Base-by-base conservation (phyloP, 2,888 invertebrate species). In the Perizoma flavofasciatum region DNA sequence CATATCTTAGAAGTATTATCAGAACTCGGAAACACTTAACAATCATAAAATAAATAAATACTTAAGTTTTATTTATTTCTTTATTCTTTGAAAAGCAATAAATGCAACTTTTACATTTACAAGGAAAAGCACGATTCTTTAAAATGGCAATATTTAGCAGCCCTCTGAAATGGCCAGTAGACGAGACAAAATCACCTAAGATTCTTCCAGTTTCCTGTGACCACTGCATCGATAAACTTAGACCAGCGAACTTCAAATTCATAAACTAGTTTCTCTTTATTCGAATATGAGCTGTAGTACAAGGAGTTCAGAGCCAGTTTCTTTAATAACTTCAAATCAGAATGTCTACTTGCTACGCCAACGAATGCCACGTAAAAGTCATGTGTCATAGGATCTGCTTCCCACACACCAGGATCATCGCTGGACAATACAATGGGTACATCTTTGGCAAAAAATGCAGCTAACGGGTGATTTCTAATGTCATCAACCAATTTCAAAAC, bases 331-430 rank as follows among this genome's bases (percentile, higher is more conserved):
- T 93, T 93, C 52, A 97, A 79, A 73, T 96, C 97, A 0, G 95
- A 93, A 57, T 93, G 93, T 22, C 93, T 88, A 41, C 95, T 95
- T 7, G 96, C 95, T 48, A 97, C 94, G 0, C 95, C 96, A 76
- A 97, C 88, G 72, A 97, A 97, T 0, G 95, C 93, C n/a, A 95
- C 93, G 76, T 96, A 97, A 78, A 95, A 96, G 94, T 92, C 63
- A 69, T 96, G 95, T 53, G 95, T 94, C 10, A 97, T 76, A 0
- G 94, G 96, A 11, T 93, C 92, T 0, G 95, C 94, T 11, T 94
- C 95, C 96, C 96, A 97, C 4, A 95, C 82, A 0, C 95, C 95
- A 0, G 96, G 96, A 81, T 97, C 96, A 74, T 97, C 97, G 63
- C 95, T 94, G 0, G 96, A 95, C 51, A 97, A 85, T 0, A 97